Base-by-base conservation (phyloP, 2,113 vertebrate genomes). In the Engraulis encrasicolus region DNA sequence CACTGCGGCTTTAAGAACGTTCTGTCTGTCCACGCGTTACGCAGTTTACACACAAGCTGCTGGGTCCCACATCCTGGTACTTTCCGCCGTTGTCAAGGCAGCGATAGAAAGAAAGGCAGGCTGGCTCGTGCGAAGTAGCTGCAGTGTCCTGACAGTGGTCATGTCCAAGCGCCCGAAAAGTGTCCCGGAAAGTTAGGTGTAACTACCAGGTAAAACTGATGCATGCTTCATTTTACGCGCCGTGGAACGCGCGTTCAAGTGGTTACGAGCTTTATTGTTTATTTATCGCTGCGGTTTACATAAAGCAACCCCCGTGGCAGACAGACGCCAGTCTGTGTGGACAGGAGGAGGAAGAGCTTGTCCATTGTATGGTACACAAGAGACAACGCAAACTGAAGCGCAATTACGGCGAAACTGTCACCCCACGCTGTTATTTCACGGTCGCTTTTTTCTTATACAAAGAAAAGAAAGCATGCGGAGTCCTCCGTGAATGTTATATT, bases 21-120 rank as follows among this genome's bases (percentile, higher is more conserved):
- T 79, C 37, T 61, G 37, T 89, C 7, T 86, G 89, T 88, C 81
- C 89, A 85, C 85, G 84, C 78, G 83, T 79, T 88, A 86, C 84
- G 88, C 87, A 87, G 48, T 82, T 45, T 74, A 81, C 79, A 86
- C 81, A 82, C 78, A 49, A 80, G 61, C 81, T 61, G 54, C 27
- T 83, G 74, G 66, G 80, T 92, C 88, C 87, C 87, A 95, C 94
- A 95, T 95, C 95, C 95, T 91, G 95, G 94, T 94, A 92, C 93
- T 96, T 93, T 87, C 2, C 79, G 78, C 87, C 91, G 92, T 95
- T 94, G 94, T 94, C 93, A 94, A 92, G 92, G 94, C 90, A 93
- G 92, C 94, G 89, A 81, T 80, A 82, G 86, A 82, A 88, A 88
- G 90, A 91, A 86, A 90, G 88, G 90, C 86, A 74, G 66, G 27